Base-by-base conservation (phyloP, 2,113 vertebrate species). In the Poecile atricapillus region DNA sequence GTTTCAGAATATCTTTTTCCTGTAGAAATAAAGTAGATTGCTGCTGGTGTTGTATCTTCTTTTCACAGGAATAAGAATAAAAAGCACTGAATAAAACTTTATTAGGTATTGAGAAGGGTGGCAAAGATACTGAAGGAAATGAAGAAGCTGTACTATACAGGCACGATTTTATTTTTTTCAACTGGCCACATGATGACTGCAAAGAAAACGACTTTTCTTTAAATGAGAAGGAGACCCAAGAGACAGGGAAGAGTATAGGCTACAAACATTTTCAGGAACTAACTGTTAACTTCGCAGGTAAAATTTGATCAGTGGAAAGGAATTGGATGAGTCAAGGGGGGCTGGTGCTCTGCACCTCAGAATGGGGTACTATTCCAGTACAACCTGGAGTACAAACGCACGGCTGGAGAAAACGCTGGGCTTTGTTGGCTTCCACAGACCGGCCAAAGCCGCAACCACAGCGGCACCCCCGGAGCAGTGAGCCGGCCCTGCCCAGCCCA, bases 341-440 rank as follows among this genome's bases (percentile, higher is more conserved):
- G 12, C 20, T 8, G 41, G 5, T 31, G 62, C 19, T 13, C 25
- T n/a, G 12, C 10, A 18, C 7, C 33, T 19, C 21, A 3, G 14
- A 28, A 24, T 1, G 43, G 43, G 43, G 43, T 43, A 43, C 43
- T 43, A 16, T 39, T 16, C 43, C n/a, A 4, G 4, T 2, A 18
- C 35, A 47, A 22, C 5, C 11, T 16, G 10, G 10, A 31, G 8
- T 1, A 5, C 55, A 13, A 25, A 56, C 11, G 11, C 0, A 10
- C 13, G 17, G 21, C 46, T 44, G 5, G 20, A 8, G 50, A 13
- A 53, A 44, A 28, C 0, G 5, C 0, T n/a, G 10, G 3, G 3
- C 0, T 41, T 60, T 23, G 18, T 3, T 9, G 12, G 37, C 52
- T 62, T 41, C 35, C 53, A 11, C 13, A 3, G 33, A 31, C 2